Base-by-base conservation (phyloP, 92 coral and sea anemone species). In the Parazoanthus swiftii region DNA sequence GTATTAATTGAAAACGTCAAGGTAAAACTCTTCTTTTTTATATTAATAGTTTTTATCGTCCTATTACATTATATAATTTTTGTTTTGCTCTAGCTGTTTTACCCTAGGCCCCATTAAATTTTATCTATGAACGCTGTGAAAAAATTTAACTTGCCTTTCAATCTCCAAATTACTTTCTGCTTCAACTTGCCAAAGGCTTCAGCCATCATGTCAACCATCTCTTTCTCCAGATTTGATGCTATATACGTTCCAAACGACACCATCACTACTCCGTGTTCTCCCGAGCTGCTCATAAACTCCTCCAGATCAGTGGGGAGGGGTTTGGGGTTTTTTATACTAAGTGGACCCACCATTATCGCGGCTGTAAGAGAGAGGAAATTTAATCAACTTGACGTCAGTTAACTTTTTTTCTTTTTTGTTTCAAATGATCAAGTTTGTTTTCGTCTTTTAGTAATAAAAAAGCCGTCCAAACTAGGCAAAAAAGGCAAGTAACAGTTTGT, bases 91-190 rank as follows among this genome's bases (percentile, higher is more conserved):
- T 39, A 39, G n/a, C n/a, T n/a, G n/a, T 39, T 39, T 39, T 39
- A 4, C 4, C 4, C 42, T 39, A 0, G 33, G 33, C 33, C 33
- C 0, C 0, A 39, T 26, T 21, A 14, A 18, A 21, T 74, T 74
- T 39, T 0, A 33, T 4, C 23, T 75, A 36, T 75, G 6, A 37
- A 37, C 8, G 9, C 26, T 75, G 76, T 18, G 13, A 11, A 85
- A 11, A 85, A 21, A 38, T 58, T 42, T 78, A 78, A 1, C n/a
- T 70, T 80, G 77, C 94, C 90, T 94, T 92, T 90, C 13, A 84
- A 89, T 74, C 91, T 94, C 96, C 96, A 94, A 29, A 94, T 48
- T 2, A 94, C 94, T 42, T 85, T 94, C 74, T 94, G 90, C 67
- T 90, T 92, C 68, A 94, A 54, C 80, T 89, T 85, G 25, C 96